Evolutionary conservation across 2,888 invertebrate genomes (phyloP), one percentile per base, ranked within the genome.

Genomic region (Calliopum simillimum): DNA sequence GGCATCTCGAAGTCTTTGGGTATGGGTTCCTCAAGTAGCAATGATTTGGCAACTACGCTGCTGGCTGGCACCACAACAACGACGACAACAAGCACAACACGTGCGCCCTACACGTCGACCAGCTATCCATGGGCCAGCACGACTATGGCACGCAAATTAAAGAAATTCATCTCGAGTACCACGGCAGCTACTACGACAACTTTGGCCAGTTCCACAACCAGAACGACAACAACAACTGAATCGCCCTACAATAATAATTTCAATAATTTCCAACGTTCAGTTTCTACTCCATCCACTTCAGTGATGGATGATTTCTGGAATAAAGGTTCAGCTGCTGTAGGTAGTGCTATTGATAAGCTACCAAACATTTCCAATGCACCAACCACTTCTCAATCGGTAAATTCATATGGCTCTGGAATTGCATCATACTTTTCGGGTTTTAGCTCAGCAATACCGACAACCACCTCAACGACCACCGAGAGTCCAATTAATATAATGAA

Each of bases 91-190:
- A 84, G 84, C 16, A 76, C 73, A 4, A 72, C 74, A 6, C 75
- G 79, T 12, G 79, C 85, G 12, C 82, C 85, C 25, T 84, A 83
- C 61, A 81, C 86, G 19, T 85, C 87, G 65, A 80, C 85, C 11
- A 77, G 79, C 65, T 80, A 83, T 75, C 83, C 85, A 76, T 82
- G 84, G 81, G 82, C 82, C 77, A 86, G 85, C 78, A 85, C 86
- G 80, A 86, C 85, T 77, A 84, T 86, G 83, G 84, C 84, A 78
- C 81, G 83, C 75, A 86, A 86, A 80, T 75, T 86, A 77, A 86
- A 86, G 82, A 86, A 85, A 81, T 85, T 85, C 79, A 84, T 86
- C 77, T 80, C 82, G 71, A 85, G 85, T 75, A 83, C 84, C 70
- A 82, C 81, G 63, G 80, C 78, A 66, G 79, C 80, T 71, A 81